Base-by-base conservation (phyloP, 2,113 vertebrate genomes). In the Percina caprodes region DNA sequence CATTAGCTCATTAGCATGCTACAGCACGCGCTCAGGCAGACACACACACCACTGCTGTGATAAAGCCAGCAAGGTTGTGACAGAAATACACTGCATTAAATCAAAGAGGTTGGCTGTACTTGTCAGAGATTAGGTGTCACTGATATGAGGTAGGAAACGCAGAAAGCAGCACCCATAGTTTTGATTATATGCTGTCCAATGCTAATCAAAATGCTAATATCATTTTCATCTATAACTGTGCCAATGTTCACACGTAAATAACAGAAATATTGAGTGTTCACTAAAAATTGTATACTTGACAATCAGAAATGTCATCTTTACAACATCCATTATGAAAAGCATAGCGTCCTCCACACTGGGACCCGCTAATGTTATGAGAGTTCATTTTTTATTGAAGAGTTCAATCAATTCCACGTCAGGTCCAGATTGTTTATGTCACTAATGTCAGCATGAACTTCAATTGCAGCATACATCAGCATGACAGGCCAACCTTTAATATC, bases 1-100 rank as follows among this genome's bases (percentile, higher is more conserved):
- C 89, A 92, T 85, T 77, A 88, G 87, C 88, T 93, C 84, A 92
- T 94, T 92, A 92, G 86, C 86, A 94, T 92, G 88, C 94, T 46
- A 60, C 46, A 79, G 79, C 84, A 89, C 56, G 33, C 62, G 60
- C 82, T 74, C 59, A 6, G 73, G 70, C 85, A 78, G 83, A 85
- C 70, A 84, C 76, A 75, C 85, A 91, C 86, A 90, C 73, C 42
- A n/a, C 76, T 68, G 54, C 74, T 79, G 88, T 86, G 84, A 91
- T 91, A 85, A 90, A 79, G 69, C 15, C 75, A 71, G 49, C 75
- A 86, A 69, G 86, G 63, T 84, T 89, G 86, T 92, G 89, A 84
- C 75, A 85, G 79, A 89, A 82, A 84, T 82, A 72, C 77, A 82
- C 69, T 58, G 65, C 73, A 89, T 91, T 86, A 85, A 84, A 77